A percentile compares a stretch with the other conserved stretches of the same genome.
phyloP scores from a whole-genome alignment of 2,797 vertebrate species.

The Spheniscus humboldti region DNA sequence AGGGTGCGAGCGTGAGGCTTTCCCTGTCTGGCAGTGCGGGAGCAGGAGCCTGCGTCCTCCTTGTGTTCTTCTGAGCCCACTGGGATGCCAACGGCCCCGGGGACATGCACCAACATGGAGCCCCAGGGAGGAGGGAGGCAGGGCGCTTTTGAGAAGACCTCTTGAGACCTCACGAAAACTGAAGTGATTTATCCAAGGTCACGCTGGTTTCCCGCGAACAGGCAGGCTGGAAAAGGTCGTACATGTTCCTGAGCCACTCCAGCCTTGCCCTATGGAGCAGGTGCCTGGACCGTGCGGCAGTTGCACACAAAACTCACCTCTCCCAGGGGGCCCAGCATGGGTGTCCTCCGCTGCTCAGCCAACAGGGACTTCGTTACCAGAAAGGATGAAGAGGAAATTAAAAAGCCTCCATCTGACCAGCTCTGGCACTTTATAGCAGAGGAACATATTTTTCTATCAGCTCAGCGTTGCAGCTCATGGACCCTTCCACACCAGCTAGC shows the following conservation, averaged over 20 bases:
- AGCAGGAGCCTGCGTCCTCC: neutral
- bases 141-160: neutral
- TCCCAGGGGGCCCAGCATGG: rapidly evolving
- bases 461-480: neutral
- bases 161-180: neutral
- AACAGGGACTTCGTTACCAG: neutral
- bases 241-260: neutral
- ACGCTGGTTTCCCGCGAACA: rapidly evolving
- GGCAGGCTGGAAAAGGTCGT: neutral
- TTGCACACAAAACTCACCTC: neutral
- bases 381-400: neutral
- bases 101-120: rapidly evolving
- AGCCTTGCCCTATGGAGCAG: neutral
- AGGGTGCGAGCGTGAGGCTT: neutral
- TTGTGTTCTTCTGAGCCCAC: neutral
- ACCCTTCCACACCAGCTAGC: neutral
- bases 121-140: neutral
- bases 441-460: neutral
- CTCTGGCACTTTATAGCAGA: constrained; percentile 8
- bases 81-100: neutral
- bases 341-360: rapidly evolving
- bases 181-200: neutral
- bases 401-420: neutral
- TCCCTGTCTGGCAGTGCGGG: rapidly evolving
- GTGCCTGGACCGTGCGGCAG: rapidly evolving